Evolutionary conservation across 1,140 invertebrate genomes (phyloP).

Genomic region (Drosophila repleta): DNA sequence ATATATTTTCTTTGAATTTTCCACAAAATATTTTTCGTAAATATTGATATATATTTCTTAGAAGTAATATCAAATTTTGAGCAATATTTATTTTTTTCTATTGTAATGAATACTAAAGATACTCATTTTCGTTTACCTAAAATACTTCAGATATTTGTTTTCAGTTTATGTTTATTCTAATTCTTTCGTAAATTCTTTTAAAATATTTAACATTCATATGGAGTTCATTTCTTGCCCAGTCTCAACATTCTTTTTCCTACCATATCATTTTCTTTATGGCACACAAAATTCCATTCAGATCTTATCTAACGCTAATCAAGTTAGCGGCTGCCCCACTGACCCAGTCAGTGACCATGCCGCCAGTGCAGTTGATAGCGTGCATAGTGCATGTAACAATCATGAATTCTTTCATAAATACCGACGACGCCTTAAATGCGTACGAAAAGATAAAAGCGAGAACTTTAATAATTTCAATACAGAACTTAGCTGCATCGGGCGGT

Average conservation of each 20-base stretch:
- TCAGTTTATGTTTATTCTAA: neutral
- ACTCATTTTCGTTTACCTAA: too few relatives aligned
- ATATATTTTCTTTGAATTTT: too few relatives aligned
- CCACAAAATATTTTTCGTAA: too few relatives aligned
- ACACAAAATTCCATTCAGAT: conserved; percentile 8
- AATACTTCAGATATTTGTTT: neutral
- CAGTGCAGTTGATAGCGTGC: conserved; percentile 26
- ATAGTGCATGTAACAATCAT: conserved; percentile 10
- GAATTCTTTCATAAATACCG: conserved; percentile 45
- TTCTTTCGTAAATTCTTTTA: neutral
- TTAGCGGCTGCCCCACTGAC: conserved; percentile 39
- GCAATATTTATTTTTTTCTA: too few relatives aligned
- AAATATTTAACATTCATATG: neutral
- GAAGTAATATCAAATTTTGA: too few relatives aligned
- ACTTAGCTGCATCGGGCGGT: neutral
- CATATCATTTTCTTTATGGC: neutral
- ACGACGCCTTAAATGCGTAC: neutral
- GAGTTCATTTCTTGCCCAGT: neutral
- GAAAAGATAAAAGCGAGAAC: conserved; percentile 33
- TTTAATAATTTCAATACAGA: conserved; percentile 21
- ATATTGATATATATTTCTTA: neutral
- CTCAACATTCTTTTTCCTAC: neutral
- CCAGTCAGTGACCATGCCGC: conserved; percentile 17
- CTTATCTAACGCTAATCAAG: conserved; percentile 29
- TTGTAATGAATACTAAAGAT: too few relatives aligned